phyloP scores from a whole-genome alignment of 2,113 vertebrate species.

The Trichechus manatus region DNA sequence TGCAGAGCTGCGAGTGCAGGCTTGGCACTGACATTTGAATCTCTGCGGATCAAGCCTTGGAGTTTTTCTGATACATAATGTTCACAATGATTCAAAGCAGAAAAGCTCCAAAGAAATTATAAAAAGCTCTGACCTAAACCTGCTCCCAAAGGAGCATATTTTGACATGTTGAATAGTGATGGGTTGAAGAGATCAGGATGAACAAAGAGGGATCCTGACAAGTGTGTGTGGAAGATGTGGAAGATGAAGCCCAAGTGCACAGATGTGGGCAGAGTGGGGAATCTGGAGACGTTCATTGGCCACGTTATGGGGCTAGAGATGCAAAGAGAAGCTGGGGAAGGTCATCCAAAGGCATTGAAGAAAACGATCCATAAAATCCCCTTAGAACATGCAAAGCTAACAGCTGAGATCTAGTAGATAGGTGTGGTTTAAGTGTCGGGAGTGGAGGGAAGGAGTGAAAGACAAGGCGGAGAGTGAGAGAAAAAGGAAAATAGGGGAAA shows the following conservation, averaged over 20 bases:
- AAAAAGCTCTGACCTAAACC: conserved; percentile 58
- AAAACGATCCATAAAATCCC: neutral
- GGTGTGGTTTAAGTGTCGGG: neutral
- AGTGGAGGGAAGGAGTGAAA: neutral
- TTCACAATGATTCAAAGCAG: conserved; percentile 45
- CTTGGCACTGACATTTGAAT: neutral
- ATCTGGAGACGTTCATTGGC: neutral
- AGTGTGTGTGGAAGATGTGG: neutral
- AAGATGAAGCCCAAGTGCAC: neutral
- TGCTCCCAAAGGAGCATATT: neutral
- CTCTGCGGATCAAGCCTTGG: conserved; percentile 24
- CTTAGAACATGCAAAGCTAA: neutral
- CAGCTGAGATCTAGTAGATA: neutral
- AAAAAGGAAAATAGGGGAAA: neutral
- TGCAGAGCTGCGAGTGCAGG: neutral
- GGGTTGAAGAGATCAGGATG: neutral
- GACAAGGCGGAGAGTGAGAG: neutral
- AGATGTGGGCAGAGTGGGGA: neutral
- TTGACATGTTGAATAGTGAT: conserved; percentile 17
- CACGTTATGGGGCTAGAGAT: neutral
- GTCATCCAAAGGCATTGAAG: neutral
- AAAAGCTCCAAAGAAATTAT: conserved; percentile 14
- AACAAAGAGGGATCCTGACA: neutral
- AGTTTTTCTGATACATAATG: neutral
- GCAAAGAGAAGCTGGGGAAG: neutral